Evolutionary conservation across 1,140 invertebrate genomes (phyloP).

Genomic region (Drosophila asahinai): DNA sequence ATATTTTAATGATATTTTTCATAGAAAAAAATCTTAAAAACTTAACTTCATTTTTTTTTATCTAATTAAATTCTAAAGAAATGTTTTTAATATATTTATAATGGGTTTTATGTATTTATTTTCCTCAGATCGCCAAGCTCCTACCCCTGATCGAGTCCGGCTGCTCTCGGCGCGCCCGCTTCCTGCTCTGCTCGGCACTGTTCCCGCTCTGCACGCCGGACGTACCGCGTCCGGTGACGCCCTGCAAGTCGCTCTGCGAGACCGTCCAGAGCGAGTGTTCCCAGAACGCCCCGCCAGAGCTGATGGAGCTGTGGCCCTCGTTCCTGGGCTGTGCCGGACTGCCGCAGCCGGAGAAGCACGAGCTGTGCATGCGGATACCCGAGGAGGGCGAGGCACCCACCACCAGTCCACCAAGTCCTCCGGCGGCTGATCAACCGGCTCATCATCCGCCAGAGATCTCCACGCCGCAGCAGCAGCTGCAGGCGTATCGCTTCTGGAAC

Average conservation of each 20-base stretch:
- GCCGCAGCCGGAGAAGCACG: constrained; percentile 86
- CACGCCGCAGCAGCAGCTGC: constrained; percentile 41
- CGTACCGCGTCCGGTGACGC: constrained; percentile 93
- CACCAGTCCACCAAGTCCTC: neutral
- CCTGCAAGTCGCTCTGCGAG: constrained; percentile 94
- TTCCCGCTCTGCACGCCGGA: constrained; percentile 96
- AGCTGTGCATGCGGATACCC: constrained; percentile 87
- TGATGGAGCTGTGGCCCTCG: constrained; percentile 90
- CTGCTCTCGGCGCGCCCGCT: constrained; percentile 94
- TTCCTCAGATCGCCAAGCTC: constrained; percentile 90
- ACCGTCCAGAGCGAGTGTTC: constrained; percentile 91
- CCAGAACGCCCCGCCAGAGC: constrained; percentile 86
- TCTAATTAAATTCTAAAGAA: neutral
- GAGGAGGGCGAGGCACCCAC: constrained; percentile 47
- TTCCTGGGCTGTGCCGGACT: constrained; percentile 91
- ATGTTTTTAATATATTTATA: neutral
- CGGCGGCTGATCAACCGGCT: neutral
- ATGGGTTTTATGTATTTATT: constrained; percentile 86
- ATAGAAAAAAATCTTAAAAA: neutral
- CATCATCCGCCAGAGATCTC: neutral
- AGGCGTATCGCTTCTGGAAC: constrained; percentile 73
- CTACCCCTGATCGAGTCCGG: constrained; percentile 87
- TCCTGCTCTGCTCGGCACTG: constrained; percentile 96
- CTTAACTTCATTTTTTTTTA: neutral
- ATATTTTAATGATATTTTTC: neutral